Base-by-base conservation (phyloP, 2,797 vertebrate species). In the Microctenopoma steveboyesi region DNA sequence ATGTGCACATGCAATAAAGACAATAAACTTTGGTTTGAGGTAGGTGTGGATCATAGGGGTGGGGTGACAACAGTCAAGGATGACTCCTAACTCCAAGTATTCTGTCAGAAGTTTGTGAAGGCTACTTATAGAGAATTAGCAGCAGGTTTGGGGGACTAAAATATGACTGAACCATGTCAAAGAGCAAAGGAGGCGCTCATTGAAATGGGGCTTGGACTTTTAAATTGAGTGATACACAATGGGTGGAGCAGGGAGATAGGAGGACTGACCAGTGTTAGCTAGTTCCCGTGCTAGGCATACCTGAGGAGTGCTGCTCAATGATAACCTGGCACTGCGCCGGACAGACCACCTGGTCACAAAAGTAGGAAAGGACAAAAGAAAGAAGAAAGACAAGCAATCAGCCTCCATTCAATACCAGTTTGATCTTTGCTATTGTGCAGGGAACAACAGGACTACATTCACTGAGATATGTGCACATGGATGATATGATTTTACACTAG, bases 251-350 rank as follows among this genome's bases (percentile, higher is more conserved):
- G 33, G 48, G 42, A 28, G 16, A 4, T 18, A 30, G 16, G 33
- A 5, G 15, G 61, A 45, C 61, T 74, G 82, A 83, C 54, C 78
- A 71, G 72, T 85, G 77, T 83, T 92, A 93, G 79, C 90, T 89
- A 83, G 91, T 84, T 79, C 84, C 88, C 5, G 83, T 81, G 69
- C 92, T 91, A 74, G 91, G 90, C 64, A 94, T 80, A 87, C 72
- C 83, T 4, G 89, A 72, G 3, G 86, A 43, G 79, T 92, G 88
- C 68, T 91, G 93, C 86, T 94, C 93, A 9, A 92, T 90, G 72
- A 92, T 56, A 15, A 94, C 93, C 62, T 93, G 93, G 81, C 91
- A 94, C 28, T 90, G 93, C 0, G 52, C 64, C 15, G 64, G 77
- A 65, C 57, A 65, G 47, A 64, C 64, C 62, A 52, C 78, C 79